Evolutionary conservation across 2,888 invertebrate species (phyloP).

Genomic region (Nowickia ferox): DNA sequence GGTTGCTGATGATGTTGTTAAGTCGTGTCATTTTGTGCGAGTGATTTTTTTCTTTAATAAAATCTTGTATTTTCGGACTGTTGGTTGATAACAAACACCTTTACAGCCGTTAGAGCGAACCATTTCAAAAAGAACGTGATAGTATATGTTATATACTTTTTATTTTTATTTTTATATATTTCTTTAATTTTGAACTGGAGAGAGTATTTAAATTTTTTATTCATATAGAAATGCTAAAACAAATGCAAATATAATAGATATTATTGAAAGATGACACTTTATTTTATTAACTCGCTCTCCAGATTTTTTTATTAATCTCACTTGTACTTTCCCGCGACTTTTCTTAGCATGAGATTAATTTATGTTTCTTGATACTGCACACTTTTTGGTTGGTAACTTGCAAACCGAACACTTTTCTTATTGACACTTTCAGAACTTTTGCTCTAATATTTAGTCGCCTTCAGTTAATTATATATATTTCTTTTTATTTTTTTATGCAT

Average conservation of each 20-base stretch:
- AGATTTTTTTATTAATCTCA: slow-evolving; percentile 2
- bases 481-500: not conserved
- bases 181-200: slow-evolving; percentile 27
- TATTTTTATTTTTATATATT: slow-evolving; percentile 32
- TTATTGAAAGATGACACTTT: slow-evolving; percentile 39
- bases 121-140: slow-evolving; percentile 17
- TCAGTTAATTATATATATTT: not conserved
- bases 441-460: slow-evolving; percentile 26
- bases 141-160: slow-evolving; percentile 19
- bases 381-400: slow-evolving; percentile 31
- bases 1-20: slow-evolving; percentile 72
- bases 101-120: slow-evolving; percentile 37
- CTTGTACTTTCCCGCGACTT: slow-evolving; percentile 18
- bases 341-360: slow-evolving; percentile 29
- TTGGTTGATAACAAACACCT: slow-evolving; percentile 65
- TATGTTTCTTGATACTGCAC: slow-evolving; percentile 19
- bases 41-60: slow-evolving; percentile 8
- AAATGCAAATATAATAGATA: slow-evolving; percentile 21
- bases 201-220: slow-evolving; percentile 23
- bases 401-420: slow-evolving; percentile 71
- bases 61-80: slow-evolving; percentile 53
- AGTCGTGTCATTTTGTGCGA: slow-evolving; percentile 72
- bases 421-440: slow-evolving; percentile 72
- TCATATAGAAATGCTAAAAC: slow-evolving; percentile 20
- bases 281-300: slow-evolving; percentile 26